Evolutionary conservation across 1,140 invertebrate species (phyloP), one percentile per base, ranked within the genome.

Genomic region (Berghia stephanieae): DNA sequence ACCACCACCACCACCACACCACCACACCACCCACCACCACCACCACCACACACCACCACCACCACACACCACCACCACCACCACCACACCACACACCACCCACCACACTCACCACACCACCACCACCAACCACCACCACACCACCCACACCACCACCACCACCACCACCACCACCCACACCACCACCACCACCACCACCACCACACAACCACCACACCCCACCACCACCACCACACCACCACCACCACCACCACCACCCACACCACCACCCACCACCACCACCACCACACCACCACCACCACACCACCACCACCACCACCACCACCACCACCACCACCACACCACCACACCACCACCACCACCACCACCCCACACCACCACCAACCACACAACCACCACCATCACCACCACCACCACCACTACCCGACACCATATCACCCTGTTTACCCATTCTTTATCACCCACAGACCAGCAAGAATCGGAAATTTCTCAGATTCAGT

Each of bases 381-480:
- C n/a, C n/a, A n/a, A n/a, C n/a, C n/a, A n/a, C 55, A 24, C 31
- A 6, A 8, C 31, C 55, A 36, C n/a, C 18, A 8, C 10, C 40
- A 40, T 5, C 10, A 68, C 5, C 40, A 6, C 6, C 10, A 8
- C 57, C 27, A 63, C 10, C 8, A 13, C 13, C 6, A 10, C 66
- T 68, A 68, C 6, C 40, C 13, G 16, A 27, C 10, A 6, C 5
- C 6, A 43, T 46, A 24, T 71, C 21, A 34, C 24, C 57, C 44
- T 21, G 63, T 27, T 75, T 13, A 44, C 55, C 21, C 18, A 8
- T 46, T 52, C 8, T 71, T 77, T 75, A 27, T 57, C 36, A 36
- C 46, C 80, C 80, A 34, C 79, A 84, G 83, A 82, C 83, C 21
- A 77, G 80, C 8, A 84, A 84, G 71, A 81, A 78, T 67, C 80